These are phyloP conservation scores for Gadus macrocephalus DNA, from an alignment of 2,113 vertebrate species.

Conservation along the genomic window DNA sequence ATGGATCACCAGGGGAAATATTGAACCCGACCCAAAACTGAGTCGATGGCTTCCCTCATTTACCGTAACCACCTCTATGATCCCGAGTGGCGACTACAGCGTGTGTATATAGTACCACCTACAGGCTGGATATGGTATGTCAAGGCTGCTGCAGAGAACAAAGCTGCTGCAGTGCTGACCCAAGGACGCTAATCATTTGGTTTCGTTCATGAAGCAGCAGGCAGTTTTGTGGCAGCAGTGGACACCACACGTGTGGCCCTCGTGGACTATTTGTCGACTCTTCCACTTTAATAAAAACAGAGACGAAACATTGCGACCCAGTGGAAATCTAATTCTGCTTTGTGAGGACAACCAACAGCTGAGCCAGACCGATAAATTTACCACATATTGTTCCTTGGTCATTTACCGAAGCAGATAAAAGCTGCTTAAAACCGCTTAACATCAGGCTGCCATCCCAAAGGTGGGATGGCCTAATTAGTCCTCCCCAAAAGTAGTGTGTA, in stretches of 20 bases:
- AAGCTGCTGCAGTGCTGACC: too few relatives aligned
- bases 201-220: too few relatives aligned
- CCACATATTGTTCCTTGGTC: conserved; percentile 17
- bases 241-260: too few relatives aligned
- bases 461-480: conserved; percentile 44
- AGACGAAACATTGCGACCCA: too few relatives aligned
- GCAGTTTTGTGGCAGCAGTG: too few relatives aligned
- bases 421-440: conserved; percentile 46
- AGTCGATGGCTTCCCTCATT: conserved; percentile 46
- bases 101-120: neutral
- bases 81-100: neutral
- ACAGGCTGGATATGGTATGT: neutral
- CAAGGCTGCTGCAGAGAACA: too few relatives aligned
- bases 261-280: too few relatives aligned
- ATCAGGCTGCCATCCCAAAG: conserved; percentile 42
- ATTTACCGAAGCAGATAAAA: conserved; percentile 26
- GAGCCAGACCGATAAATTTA: neutral
- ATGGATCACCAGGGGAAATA: conserved; percentile 71
- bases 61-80: conserved; percentile 15
- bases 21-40: conserved; percentile 56
- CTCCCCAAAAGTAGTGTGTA: conserved; percentile 26
- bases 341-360: too few relatives aligned
- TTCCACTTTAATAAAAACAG: too few relatives aligned
- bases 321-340: too few relatives aligned
- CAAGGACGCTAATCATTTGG: too few relatives aligned